Base-by-base conservation (phyloP, 2,888 invertebrate genomes). In the Melangyna quadrimaculata region DNA sequence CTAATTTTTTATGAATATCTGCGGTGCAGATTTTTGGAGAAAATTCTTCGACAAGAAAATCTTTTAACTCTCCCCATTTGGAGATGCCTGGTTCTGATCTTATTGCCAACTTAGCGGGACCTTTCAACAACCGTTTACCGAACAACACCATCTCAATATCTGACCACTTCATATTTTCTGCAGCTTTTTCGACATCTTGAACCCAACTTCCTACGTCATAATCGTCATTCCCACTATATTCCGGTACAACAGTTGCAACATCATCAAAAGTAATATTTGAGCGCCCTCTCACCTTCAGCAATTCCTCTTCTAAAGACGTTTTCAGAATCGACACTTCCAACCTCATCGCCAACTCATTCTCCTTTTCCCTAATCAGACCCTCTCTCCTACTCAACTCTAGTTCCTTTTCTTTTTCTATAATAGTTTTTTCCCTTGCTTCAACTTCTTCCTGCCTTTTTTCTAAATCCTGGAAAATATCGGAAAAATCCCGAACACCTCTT, bases 171-270 rank as follows among this genome's bases (percentile, higher is more conserved):
- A 51, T 67, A 10, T 24, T 48, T 29, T 65, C 10, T 32, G 48
- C 48, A 1, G 48, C 51, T 3, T 22, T 67, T 32, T 67, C 67
- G 2, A 35, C 51, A 51, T 67, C 48, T 22, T 67, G 67, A 9
- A 67, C 27, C 51, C 67, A 67, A 32, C 67, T 67, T 22, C 8
- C 24, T n/a, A 67, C 65, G 6, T 32, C 65, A 29, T 67, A 67
- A 9, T 67, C 65, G 29, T 48, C 65, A 32, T 67, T 67, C 17
- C 65, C 32, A 19, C 17, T 63, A n/a, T 22, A 43, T 24, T 63
- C 43, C 12, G 63, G 63, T 63, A 63, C 43, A 14, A 63, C 17
- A 6, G 63, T 22, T 8, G 63, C 63, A 40, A 40, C 40, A n/a
- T 22, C 63, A 12, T 63, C 6, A 43, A 63, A 63, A 22, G 24